Base-by-base conservation (phyloP, 2,113 vertebrate genomes). In the Boleophthalmus pectinirostris region DNA sequence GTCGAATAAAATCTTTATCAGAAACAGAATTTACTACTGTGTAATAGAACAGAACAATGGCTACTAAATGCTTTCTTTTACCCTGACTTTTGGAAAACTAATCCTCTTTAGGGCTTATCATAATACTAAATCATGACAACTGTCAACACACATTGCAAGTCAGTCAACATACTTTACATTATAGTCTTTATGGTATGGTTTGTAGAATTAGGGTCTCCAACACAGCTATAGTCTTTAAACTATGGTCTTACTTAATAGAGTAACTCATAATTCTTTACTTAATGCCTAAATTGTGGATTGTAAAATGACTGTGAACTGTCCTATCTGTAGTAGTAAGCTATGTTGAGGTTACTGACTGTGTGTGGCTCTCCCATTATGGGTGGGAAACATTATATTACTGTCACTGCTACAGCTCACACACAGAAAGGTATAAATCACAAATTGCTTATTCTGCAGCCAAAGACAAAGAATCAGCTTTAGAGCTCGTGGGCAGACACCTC, bases 301-400 rank as follows among this genome's bases (percentile, higher is more conserved):
- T 67, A 33, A 80, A 72, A 80, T 71, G 69, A 83, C 85, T 87
- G 75, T 78, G 79, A 89, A 80, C 79, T 4, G 86, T 74, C 82
- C 75, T 77, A 74, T 76, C 68, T 63, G 69, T 51, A 82, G 76
- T 74, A 70, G 24, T 16, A 43, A 64, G 81, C 82, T 75, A 80
- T 79, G 81, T 84, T 86, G 86, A 90, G 88, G 87, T 87, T 83
- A 64, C 69, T n/a, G 63, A 51, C 85, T 88, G 84, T 85, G 85
- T 87, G 85, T 88, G 84, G 86, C 87, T 90, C 85, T 73, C 73
- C 66, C 85, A 15, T 68, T 87, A 80, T 87, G 91, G 85, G 85
- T 89, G 86, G 87, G 82, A 91, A 88, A 87, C 82, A 69, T 89
- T 66, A 75, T 75, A 90, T 89, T 91, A 84, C 79, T 84, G 80